Conservation (phyloP, 53 echinoderm and acorn worm species). For the Paracentrotus lividus region DNA sequence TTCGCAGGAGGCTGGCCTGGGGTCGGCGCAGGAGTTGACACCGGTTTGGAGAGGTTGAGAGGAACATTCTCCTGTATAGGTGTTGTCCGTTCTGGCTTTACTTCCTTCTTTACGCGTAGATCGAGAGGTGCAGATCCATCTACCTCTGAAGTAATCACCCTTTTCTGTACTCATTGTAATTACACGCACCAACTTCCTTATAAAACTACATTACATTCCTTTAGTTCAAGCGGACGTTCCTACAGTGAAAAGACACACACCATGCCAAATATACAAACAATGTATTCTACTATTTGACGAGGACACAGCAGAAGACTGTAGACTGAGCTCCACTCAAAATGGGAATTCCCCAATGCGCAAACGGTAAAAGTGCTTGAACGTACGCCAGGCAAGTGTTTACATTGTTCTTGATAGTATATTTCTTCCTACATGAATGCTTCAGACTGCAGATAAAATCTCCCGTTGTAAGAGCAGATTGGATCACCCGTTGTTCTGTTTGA, state of each 20-base stretch:
- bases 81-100: not conserved
- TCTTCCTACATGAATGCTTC: not conserved
- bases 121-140: constrained; percentile 55
- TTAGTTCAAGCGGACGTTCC: not conserved
- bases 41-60: constrained; percentile 31
- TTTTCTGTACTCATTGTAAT: constrained; percentile 42
- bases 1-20: not conserved
- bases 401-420: not conserved
- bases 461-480: not conserved
- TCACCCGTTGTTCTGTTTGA: not conserved
- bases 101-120: constrained; percentile 51
- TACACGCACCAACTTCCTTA: not conserved
- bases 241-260: not conserved
- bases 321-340: not conserved
- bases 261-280: not conserved
- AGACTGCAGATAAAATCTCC: not conserved
- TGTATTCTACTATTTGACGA: not conserved
- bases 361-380: not conserved
- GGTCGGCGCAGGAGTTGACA: not conserved
- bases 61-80: constrained; percentile 26
- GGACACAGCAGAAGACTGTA: not conserved
- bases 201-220: constrained; percentile 15
- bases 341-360: constrained; percentile 10
- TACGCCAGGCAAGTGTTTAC: not conserved
- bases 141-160: not conserved